These are phyloP conservation scores for Coremacera marginata DNA, from an alignment of 2,888 invertebrate genomes.

Conservation along the genomic window DNA sequence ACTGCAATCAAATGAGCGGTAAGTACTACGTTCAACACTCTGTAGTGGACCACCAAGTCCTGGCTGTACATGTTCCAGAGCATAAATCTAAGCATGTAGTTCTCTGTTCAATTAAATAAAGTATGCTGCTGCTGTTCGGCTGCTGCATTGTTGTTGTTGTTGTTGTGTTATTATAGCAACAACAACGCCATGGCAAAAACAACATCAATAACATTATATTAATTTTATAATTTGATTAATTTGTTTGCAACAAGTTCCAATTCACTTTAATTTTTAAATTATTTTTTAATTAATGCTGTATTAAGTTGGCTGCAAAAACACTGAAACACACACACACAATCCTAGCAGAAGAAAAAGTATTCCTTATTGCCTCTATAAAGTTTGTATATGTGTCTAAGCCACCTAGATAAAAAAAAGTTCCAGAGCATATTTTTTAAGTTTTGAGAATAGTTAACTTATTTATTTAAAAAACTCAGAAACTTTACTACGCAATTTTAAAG, in stretches of 20 bases:
- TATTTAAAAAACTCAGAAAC: background rate
- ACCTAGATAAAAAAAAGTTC: background rate
- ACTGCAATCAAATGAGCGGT: slow-evolving; percentile 68
- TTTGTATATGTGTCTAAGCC: background rate
- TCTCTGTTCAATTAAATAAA: background rate
- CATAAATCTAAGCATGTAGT: background rate
- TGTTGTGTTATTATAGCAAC: too few species aligned
- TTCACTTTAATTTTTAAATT: background rate
- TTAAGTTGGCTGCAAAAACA: background rate
- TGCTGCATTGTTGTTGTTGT: too few species aligned
- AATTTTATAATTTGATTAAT: background rate
- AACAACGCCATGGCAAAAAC: too few species aligned
- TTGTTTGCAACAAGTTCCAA: background rate
- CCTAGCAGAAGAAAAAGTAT: slow-evolving; percentile 4
- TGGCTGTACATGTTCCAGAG: background rate
- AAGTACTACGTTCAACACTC: slow-evolving; percentile 52
- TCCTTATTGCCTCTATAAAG: background rate
- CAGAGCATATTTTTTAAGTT: too few species aligned
- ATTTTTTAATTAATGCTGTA: background rate
- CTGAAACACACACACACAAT: background rate
- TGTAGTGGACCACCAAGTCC: background rate
- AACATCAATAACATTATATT: background rate
- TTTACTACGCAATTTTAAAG: background rate
- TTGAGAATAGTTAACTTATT: background rate
- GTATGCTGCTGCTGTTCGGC: background rate